Evolutionary conservation across 2,888 invertebrate species (phyloP).

Genomic region (Ischnura elegans): DNA sequence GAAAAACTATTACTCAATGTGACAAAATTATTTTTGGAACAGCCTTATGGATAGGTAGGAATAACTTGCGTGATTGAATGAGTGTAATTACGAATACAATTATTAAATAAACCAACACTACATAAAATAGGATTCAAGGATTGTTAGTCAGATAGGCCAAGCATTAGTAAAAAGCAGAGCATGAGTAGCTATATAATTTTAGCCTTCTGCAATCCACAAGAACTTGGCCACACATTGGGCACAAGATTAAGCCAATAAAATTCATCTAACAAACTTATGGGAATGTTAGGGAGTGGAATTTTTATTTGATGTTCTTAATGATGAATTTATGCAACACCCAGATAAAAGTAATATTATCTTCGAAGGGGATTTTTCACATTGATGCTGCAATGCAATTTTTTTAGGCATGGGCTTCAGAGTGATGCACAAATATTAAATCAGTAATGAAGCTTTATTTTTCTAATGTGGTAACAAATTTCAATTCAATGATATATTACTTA

Average conservation of each 20-base stretch:
- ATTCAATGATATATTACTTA: too few species aligned
- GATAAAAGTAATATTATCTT: too few species aligned
- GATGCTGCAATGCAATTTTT: too few species aligned
- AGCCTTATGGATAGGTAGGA: background rate
- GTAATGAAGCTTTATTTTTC: too few species aligned
- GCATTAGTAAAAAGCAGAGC: constrained; percentile 70
- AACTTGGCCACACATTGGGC: constrained; percentile 67
- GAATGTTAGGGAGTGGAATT: constrained; percentile 42
- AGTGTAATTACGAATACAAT: background rate
- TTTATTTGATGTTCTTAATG: background rate
- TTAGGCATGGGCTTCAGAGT: too few species aligned
- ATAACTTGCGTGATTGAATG: background rate
- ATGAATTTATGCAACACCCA: too few species aligned
- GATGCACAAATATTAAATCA: too few species aligned
- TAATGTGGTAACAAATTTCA: too few species aligned
- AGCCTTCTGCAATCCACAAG: constrained; percentile 65
- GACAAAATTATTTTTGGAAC: background rate
- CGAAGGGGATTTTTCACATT: too few species aligned
- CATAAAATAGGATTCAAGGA: background rate
- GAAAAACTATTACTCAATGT: background rate
- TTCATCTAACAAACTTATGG: background rate
- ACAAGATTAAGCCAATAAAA: constrained; percentile 31
- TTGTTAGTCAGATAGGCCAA: constrained; percentile 69
- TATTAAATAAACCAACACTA: background rate
- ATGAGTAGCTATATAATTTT: background rate